Percentiles rank a stretch among this genome's conserved stretches.
Conservation (phyloP, 2,113 vertebrate genomes). For the Haemorhous mexicanus region DNA sequence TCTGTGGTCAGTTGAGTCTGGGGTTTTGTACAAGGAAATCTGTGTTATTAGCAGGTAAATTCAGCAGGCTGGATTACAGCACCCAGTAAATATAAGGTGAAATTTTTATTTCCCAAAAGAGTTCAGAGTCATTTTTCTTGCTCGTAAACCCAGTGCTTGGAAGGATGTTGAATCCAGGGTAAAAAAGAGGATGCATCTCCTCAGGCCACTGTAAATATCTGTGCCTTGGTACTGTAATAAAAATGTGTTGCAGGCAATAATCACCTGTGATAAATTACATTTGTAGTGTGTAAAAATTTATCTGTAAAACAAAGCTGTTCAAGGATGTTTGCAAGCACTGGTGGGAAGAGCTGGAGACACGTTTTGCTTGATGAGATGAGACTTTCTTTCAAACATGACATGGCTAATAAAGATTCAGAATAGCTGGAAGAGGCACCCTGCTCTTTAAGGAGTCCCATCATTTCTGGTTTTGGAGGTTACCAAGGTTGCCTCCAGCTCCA, state of each 20-base stretch:
- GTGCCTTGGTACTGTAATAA: not conserved
- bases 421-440: not conserved
- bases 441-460: not conserved
- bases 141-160: not conserved
- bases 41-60: not conserved
- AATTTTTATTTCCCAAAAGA: not conserved
- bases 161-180: not conserved
- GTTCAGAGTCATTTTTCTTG: not conserved
- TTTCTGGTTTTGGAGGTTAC: not conserved
- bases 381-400: not conserved
- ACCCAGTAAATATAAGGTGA: not conserved
- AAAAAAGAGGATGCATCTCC: not conserved
- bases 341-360: not conserved
- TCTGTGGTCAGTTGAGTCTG: not conserved
- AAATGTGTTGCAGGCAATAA: not conserved
- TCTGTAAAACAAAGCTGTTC: not conserved
- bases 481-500: not conserved
- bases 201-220: not conserved
- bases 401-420: not conserved
- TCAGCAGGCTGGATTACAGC: not conserved
- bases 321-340: not conserved
- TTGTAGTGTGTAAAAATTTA: not conserved
- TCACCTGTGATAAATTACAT: not conserved
- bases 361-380: not conserved
- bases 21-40: not conserved